Percentiles rank a stretch among this genome's conserved stretches.
These are phyloP conservation scores for Eudasyphora cyanicolor DNA, from an alignment of 2,888 invertebrate genomes.

Conservation along the genomic window DNA sequence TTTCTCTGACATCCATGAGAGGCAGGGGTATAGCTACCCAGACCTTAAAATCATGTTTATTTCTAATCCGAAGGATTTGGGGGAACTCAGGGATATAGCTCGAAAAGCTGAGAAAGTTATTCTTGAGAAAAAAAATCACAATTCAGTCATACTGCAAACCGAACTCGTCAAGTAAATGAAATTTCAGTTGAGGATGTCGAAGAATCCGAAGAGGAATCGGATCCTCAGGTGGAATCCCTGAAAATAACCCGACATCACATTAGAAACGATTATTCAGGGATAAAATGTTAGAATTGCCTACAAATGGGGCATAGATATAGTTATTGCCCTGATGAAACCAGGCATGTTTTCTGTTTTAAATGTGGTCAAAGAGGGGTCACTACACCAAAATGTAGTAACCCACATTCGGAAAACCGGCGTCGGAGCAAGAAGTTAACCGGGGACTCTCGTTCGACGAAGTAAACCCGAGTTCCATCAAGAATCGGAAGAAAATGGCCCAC, in stretches of 20 bases:
- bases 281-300: constrained; percentile 36
- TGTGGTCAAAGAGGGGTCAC: too few species aligned
- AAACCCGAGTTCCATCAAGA: neutral
- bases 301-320: constrained; percentile 15
- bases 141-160: too few species aligned
- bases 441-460: constrained; percentile 20
- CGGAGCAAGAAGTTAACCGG: constrained; percentile 7
- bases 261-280: constrained; percentile 4
- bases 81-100: neutral
- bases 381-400: neutral
- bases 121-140: neutral
- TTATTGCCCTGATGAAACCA: too few species aligned
- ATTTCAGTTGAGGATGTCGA: neutral
- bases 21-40: too few species aligned
- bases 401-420: neutral
- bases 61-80: neutral
- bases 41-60: constrained; percentile 25
- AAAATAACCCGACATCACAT: neutral
- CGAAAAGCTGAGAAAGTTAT: constrained; percentile 18
- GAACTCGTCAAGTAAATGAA: constrained; percentile 18
- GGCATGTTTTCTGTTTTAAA: too few species aligned
- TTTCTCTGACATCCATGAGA: too few species aligned
- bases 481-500: neutral
- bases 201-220: neutral
- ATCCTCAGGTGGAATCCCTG: constrained; percentile 29